Percentiles rank a stretch among this genome's conserved stretches.
These are phyloP conservation scores for Linnaemya vulpina DNA, from an alignment of 2,888 invertebrate genomes.

Conservation along the genomic window DNA sequence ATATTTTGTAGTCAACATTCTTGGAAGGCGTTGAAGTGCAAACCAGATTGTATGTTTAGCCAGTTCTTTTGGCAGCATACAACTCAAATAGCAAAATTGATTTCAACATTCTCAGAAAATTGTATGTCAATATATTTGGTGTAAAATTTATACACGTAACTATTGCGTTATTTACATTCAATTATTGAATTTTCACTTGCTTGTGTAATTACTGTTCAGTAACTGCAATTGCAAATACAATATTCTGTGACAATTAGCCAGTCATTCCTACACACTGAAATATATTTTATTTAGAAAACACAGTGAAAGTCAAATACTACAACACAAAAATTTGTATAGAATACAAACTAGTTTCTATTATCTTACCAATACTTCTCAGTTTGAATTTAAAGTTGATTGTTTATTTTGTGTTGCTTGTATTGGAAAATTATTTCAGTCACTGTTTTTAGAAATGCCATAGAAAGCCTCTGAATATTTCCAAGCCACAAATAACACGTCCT, in stretches of 20 bases:
- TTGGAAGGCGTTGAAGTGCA: constrained; percentile 2
- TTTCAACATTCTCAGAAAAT: background rate
- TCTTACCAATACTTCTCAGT: too few species aligned
- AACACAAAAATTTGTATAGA: too few species aligned
- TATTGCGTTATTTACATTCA: background rate
- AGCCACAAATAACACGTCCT: constrained; percentile 17
- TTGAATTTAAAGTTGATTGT: too few species aligned
- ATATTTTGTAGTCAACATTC: background rate
- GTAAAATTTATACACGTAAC: background rate
- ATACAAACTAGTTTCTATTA: too few species aligned
- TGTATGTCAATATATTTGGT: background rate
- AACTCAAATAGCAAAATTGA: background rate
- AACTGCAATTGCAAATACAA: background rate
- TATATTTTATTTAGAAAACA: background rate
- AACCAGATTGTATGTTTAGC: background rate
- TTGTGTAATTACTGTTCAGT: background rate
- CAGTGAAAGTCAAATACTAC: background rate
- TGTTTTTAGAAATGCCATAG: background rate
- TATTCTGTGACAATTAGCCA: constrained; percentile 10
- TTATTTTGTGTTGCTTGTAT: background rate
- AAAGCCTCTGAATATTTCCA: background rate
- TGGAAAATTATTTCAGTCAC: background rate
- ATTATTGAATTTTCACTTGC: constrained; percentile 3
- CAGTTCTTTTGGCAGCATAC: background rate
- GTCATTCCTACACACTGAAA: background rate